Base-by-base conservation (phyloP, 2,113 vertebrate species). In the Tamias sibiricus region DNA sequence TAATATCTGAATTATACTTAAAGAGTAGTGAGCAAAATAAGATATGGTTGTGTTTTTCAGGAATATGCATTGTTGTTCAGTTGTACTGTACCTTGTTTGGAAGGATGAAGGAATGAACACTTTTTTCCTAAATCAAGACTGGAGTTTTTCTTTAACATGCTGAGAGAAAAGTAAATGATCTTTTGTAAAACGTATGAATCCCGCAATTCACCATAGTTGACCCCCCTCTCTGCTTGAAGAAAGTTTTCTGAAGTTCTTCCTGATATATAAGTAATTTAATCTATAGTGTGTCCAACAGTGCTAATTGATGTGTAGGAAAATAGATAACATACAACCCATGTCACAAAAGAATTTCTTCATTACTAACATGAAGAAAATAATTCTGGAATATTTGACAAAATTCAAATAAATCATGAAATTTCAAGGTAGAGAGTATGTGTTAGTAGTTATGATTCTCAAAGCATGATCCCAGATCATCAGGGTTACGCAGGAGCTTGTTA, bases 1-100 rank as follows among this genome's bases (percentile, higher is more conserved):
- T 98, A 95, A 97, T 97, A 95, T 82, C 97, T 96, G 97, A 96
- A 97, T 98, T 98, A 62, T 93, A 98, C 97, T 96, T 98, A 98
- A 98, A 96, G 84, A 92, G 96, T 98, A 97, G 95, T 94, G 91
- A 97, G 93, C 88, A 93, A 49, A 95, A 95, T 88, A 98, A 98
- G 98, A 97, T 85, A 95, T 59, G 62, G n/a, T 97, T 98, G 79
- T 97, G 82, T 84, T 98, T 97, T 97, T 97, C 95, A 97, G 77
- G 95, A 94, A 91, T 80, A 62, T 89, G 91, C n/a, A 28, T 95
- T 89, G 52, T 79, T 62, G 86, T 90, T 91, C 96, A 62, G 90
- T 80, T 16, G 93, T 96, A 94, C 95, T 95, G 91, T 97, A 95
- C 95, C 76, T 95, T 97, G 47, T 96, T 95, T 95, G 93, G 85